Evolutionary conservation across 1,140 invertebrate species (phyloP).

Genomic region (Drosophila ficusphila): DNA sequence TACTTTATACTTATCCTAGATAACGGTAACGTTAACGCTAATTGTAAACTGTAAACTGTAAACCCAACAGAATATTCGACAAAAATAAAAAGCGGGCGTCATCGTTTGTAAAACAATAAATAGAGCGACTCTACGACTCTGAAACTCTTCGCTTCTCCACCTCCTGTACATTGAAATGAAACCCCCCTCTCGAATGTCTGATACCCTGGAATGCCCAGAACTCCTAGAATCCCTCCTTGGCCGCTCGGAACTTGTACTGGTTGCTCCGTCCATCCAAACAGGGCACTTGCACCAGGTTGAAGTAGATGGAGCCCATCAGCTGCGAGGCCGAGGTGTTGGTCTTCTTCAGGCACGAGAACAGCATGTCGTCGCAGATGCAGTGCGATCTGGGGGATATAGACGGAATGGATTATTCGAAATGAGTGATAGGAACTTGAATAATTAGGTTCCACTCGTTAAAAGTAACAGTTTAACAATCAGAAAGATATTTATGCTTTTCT

Average conservation of each 20-base stretch:
- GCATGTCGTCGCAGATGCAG: slow-evolving; percentile 92
- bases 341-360: slow-evolving; percentile 92
- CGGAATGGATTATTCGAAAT: not conserved
- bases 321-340: slow-evolving; percentile 89
- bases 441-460: no score
- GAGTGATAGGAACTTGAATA: no score
- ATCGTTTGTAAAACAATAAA: slow-evolving; percentile 44
- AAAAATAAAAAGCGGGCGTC: slow-evolving; percentile 42
- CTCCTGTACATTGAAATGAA: slow-evolving; percentile 34
- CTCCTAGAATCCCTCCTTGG: slow-evolving; percentile 76
- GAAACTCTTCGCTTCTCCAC: not conserved
- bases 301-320: slow-evolving; percentile 94
- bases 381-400: slow-evolving; percentile 87
- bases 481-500: no score
- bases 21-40: slow-evolving; percentile 55
- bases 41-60: slow-evolving; percentile 30
- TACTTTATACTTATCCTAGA: slow-evolving; percentile 54
- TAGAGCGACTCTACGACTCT: not conserved
- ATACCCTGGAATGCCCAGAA: no score
- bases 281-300: slow-evolving; percentile 91
- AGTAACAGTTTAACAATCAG: no score
- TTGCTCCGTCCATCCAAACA: slow-evolving; percentile 88
- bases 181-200: no score
- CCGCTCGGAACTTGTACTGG: slow-evolving; percentile 73
- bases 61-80: slow-evolving; percentile 52